Evolutionary conservation across 2,113 vertebrate genomes (phyloP).

Genomic region (Steatornis caripensis): DNA sequence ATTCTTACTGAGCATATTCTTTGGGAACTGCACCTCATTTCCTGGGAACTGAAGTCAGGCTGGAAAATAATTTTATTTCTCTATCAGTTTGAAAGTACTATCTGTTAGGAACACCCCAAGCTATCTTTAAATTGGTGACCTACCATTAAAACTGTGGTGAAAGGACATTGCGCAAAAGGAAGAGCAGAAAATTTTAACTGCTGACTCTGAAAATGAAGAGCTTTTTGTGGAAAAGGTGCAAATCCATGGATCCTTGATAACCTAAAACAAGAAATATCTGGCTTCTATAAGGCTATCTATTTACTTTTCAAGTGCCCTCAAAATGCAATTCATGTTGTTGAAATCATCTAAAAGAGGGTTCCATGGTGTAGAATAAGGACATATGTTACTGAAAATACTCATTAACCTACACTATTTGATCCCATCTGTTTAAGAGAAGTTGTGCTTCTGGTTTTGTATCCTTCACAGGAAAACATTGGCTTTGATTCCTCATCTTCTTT

Average conservation of each 20-base stretch:
- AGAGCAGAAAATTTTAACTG: not conserved
- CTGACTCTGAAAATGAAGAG: not conserved
- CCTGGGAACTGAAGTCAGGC: not conserved
- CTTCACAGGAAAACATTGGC: not conserved
- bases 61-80: not conserved
- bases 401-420: conserved; percentile 30
- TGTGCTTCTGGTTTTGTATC: not conserved
- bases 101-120: not conserved
- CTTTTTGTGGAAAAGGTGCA: not conserved
- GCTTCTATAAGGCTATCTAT: not conserved
- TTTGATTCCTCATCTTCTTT: not conserved
- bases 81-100: not conserved
- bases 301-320: not conserved
- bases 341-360: not conserved
- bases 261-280: not conserved
- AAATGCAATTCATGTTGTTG: not conserved
- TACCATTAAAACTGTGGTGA: not conserved
- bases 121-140: not conserved
- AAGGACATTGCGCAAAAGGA: not conserved
- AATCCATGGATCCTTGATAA: not conserved
- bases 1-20: not conserved
- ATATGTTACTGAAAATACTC: conserved; percentile 9
- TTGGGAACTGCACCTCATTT: not conserved
- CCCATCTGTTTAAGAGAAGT: conserved; percentile 28
- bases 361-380: conserved; percentile 1